Percentiles rank a stretch among this genome's conserved stretches.
These are phyloP conservation scores for Xanthia icteritia DNA, from an alignment of 2,888 invertebrate species.

Conservation along the genomic window DNA sequence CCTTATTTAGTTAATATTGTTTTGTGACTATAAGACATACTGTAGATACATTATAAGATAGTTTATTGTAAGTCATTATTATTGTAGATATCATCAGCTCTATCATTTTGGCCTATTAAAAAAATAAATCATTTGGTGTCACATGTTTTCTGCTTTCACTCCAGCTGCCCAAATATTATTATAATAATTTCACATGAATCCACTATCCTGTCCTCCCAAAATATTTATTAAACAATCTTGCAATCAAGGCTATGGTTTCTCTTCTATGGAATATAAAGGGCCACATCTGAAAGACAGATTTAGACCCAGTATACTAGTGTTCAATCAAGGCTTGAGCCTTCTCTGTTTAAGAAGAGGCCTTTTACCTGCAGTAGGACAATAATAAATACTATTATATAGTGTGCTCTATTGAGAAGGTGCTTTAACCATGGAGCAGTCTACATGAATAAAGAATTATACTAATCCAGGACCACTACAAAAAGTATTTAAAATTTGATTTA, in stretches of 20 bases:
- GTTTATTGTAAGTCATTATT: conserved; percentile 87
- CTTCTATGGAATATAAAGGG: too few relatives aligned
- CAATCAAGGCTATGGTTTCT: not conserved
- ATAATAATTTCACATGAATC: not conserved
- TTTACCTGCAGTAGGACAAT: not conserved
- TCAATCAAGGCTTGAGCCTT: not conserved
- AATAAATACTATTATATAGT: not conserved
- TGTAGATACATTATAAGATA: conserved; percentile 88
- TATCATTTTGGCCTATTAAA: conserved; percentile 90
- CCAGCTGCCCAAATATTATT: conserved; percentile 1
- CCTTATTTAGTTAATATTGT: conserved; percentile 90
- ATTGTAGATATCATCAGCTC: conserved; percentile 89
- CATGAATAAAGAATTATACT: not conserved
- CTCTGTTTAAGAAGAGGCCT: too few relatives aligned
- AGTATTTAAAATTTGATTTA: not conserved
- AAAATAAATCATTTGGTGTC: conserved; percentile 90
- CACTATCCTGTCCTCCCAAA: not conserved
- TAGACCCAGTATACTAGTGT: not conserved
- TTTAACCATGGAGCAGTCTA: not conserved
- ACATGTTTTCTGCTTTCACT: conserved; percentile 75
- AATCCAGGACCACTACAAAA: not conserved
- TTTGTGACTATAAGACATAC: conserved; percentile 89
- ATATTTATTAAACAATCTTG: not conserved
- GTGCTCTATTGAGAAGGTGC: too few relatives aligned
- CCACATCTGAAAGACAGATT: not conserved